phyloP scores from a whole-genome alignment of 1,140 invertebrate genomes.

The Pogonomyrmex barbatus region DNA sequence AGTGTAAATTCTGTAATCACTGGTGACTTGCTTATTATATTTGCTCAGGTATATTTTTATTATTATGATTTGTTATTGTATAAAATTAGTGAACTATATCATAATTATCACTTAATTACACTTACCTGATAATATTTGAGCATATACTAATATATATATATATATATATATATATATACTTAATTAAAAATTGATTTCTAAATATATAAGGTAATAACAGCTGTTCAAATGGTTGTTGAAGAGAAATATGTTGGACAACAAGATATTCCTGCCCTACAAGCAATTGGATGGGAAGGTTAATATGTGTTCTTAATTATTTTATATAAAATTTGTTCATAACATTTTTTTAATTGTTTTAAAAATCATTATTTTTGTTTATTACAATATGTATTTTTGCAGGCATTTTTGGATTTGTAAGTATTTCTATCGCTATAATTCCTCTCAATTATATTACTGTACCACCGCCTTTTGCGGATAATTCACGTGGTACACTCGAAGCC shows the following conservation, averaged over 20 bases:
- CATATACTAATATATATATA: neutral
- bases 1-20: constrained; percentile 94
- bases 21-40: constrained; percentile 88
- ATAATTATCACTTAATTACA: constrained; percentile 6
- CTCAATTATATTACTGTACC: constrained; percentile 94
- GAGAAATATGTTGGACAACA: constrained; percentile 94
- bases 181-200: neutral
- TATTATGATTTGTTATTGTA: neutral
- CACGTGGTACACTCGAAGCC: constrained; percentile 94
- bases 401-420: constrained; percentile 93
- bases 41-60: constrained; percentile 49
- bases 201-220: constrained; percentile 90
- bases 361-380: constrained; percentile 14
- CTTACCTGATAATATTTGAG: neutral
- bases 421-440: constrained; percentile 91
- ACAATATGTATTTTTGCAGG: constrained; percentile 84
- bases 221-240: constrained; percentile 97
- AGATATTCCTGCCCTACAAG: constrained; percentile 94
- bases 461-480: constrained; percentile 92
- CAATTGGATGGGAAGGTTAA: constrained; percentile 96
- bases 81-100: neutral
- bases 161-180: too few species aligned
- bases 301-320: neutral
- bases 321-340: neutral
- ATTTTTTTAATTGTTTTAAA: neutral